Percentiles rank a stretch among this genome's conserved stretches.
Evolutionary conservation across 2,113 vertebrate species (phyloP).

Genomic region (Tetrao urogallus): DNA sequence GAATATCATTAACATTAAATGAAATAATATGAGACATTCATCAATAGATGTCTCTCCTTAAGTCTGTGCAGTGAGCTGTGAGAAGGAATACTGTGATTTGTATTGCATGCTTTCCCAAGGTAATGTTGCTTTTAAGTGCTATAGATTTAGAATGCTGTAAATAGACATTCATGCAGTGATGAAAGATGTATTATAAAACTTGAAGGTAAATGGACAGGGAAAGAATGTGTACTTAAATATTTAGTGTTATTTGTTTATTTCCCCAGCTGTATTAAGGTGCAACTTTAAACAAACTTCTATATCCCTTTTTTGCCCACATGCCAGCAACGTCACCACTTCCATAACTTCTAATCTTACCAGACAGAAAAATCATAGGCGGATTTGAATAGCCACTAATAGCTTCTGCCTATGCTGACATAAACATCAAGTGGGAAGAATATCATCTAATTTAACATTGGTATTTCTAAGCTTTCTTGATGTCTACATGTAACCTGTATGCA

Average conservation of each 20-base stretch:
- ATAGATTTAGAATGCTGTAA: conserved; percentile 9
- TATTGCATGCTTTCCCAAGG: neutral
- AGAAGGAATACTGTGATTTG: conserved; percentile 7
- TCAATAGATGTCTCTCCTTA: neutral
- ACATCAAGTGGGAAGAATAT: neutral
- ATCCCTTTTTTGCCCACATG: neutral
- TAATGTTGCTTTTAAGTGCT: conserved; percentile 14
- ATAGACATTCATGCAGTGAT: neutral
- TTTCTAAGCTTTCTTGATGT: neutral
- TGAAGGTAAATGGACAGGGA: neutral
- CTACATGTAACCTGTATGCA: neutral
- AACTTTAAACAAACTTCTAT: neutral
- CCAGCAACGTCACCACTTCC: neutral
- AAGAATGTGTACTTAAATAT: neutral
- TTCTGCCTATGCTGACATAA: neutral
- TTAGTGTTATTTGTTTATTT: neutral
- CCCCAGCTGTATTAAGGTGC: neutral
- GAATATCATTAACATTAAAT: conserved; percentile 22
- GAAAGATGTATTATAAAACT: neutral
- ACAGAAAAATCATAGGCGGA: neutral
- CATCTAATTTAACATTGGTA: neutral
- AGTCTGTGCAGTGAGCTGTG: neutral
- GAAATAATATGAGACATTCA: neutral
- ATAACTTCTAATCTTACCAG: neutral
- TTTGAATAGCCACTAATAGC: neutral